Conservation (phyloP, 1,140 invertebrate species). For the Leptoteleia sp. region DNA sequence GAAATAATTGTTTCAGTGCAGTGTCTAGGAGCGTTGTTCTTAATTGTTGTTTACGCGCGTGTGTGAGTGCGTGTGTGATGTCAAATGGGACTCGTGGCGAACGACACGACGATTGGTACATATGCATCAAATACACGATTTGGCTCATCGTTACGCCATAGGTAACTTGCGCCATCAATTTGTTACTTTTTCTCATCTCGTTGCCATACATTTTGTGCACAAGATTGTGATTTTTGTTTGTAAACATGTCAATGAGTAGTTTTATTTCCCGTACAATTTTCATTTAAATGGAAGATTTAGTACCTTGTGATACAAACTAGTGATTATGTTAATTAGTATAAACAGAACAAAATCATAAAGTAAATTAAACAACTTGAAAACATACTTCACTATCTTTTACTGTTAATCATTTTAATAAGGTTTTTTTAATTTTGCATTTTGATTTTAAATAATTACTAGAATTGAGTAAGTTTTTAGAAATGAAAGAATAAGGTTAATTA, state of each 20-base stretch:
- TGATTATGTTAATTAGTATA: no score
- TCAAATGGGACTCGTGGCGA: conserved; percentile 72
- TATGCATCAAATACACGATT: conserved; percentile 72
- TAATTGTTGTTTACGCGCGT: conserved; percentile 46
- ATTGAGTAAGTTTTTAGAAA: no score
- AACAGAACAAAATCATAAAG: no score
- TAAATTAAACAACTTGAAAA: no score
- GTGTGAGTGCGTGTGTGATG: conserved; percentile 68
- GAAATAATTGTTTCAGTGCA: conserved; percentile 54
- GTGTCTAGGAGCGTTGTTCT: conserved; percentile 38
- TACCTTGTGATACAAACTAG: no score
- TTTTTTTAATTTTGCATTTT: no score
- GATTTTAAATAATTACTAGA: no score
- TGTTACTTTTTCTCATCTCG: conserved; percentile 8
- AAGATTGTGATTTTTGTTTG: conserved; percentile 8
- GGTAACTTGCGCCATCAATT: conserved; percentile 48
- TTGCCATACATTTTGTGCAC: neutral
- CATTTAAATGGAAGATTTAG: no score
- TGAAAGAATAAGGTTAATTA: no score
- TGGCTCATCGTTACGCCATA: conserved; percentile 70
- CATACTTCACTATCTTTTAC: no score
- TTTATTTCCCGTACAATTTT: no score
- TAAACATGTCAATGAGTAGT: conserved; percentile 8
- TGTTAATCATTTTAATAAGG: no score
- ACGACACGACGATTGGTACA: conserved; percentile 67